phyloP scores from a whole-genome alignment of 1,140 invertebrate genomes.

The Formica selysi region DNA sequence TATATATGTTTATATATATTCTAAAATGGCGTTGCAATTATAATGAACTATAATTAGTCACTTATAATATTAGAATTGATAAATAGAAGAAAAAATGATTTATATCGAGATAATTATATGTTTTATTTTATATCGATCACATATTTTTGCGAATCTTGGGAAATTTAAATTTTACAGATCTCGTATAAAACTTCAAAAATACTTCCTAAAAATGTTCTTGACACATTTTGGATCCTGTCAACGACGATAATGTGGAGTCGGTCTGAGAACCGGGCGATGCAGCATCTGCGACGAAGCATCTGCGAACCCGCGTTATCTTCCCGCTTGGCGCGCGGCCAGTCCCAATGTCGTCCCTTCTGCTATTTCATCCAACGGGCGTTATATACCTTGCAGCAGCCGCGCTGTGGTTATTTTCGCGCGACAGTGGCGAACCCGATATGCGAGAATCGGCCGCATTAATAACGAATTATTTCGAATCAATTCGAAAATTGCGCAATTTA shows the following conservation, averaged over 20 bases:
- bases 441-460: slow-evolving; percentile 52
- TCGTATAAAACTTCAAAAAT: neutral
- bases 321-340: slow-evolving; percentile 72
- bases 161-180: neutral
- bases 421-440: slow-evolving; percentile 27
- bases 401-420: slow-evolving; percentile 71
- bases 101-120: neutral
- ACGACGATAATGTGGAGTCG: neutral
- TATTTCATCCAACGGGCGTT: slow-evolving; percentile 65
- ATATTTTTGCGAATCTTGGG: no score
- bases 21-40: no score
- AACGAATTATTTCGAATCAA: slow-evolving; percentile 67
- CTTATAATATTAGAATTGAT: no score
- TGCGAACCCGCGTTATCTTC: slow-evolving; percentile 71
- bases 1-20: no score
- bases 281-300: slow-evolving; percentile 59
- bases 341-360: slow-evolving; percentile 73
- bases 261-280: neutral
- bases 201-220: neutral
- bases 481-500: slow-evolving; percentile 59
- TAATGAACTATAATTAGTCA: no score
- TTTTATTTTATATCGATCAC: neutral
- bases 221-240: neutral
- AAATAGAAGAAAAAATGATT: neutral
- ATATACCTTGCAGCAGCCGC: slow-evolving; percentile 66